A percentile compares a stretch with the other conserved stretches of the same genome.
phyloP scores from a whole-genome alignment of 2,888 invertebrate species.

The Slavum lentiscoides region DNA sequence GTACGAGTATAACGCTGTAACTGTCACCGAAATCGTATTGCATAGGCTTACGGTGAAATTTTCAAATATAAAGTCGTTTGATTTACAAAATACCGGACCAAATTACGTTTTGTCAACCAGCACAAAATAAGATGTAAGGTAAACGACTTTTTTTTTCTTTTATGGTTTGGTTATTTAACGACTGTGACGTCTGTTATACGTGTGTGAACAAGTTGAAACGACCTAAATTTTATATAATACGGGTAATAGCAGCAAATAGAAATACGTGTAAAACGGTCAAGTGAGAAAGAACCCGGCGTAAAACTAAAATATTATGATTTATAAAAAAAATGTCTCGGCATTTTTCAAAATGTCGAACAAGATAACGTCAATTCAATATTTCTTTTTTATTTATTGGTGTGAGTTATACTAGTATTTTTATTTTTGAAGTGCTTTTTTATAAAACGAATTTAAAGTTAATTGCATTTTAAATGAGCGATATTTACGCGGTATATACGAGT shows the following conservation, averaged over 20 bases:
- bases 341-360: neutral
- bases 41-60: neutral
- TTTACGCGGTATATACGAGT: neutral
- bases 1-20: neutral
- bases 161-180: neutral
- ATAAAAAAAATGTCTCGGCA: neutral
- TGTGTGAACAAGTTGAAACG: neutral
- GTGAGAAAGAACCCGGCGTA: neutral
- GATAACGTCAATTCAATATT: neutral
- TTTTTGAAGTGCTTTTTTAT: neutral
- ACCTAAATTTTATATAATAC: neutral
- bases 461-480: neutral
- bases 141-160: neutral
- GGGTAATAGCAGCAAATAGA: slow-evolving; percentile 4
- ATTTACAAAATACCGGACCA: neutral
- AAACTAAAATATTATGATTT: neutral
- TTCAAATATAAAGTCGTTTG: neutral
- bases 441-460: neutral
- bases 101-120: neutral
- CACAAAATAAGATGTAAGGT: neutral
- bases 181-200: neutral
- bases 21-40: neutral
- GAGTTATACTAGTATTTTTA: neutral
- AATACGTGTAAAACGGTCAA: neutral
- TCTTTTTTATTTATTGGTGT: neutral